Evolutionary conservation across 2,797 vertebrate genomes (phyloP).

Genomic region (Tachyglossus aculeatus): DNA sequence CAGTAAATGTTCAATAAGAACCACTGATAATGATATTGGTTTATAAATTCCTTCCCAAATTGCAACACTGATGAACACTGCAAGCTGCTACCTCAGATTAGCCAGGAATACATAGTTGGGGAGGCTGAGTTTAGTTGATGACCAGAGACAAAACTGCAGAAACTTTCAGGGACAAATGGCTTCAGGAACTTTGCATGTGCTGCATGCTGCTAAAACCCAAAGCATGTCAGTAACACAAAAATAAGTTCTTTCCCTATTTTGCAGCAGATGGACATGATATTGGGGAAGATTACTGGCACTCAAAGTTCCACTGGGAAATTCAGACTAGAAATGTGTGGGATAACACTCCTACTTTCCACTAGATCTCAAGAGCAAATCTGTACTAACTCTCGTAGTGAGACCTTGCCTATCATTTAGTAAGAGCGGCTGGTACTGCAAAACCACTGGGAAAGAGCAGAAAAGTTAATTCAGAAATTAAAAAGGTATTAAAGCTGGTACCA

Average conservation of each 20-base stretch:
- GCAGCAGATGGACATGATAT: fast-evolving
- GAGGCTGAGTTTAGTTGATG: neutral
- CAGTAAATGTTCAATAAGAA: too few species aligned
- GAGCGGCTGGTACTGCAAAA: neutral
- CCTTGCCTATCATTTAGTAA: too few species aligned
- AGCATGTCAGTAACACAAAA: neutral
- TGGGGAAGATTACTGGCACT: neutral
- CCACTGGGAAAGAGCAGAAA: neutral
- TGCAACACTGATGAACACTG: too few species aligned
- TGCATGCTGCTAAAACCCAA: neutral
- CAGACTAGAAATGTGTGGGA: fast-evolving
- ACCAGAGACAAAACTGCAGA: too few species aligned
- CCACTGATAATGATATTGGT: too few species aligned
- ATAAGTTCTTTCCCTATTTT: neutral
- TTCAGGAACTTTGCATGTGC: fast-evolving
- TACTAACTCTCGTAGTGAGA: too few species aligned
- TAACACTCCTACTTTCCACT: too few species aligned
- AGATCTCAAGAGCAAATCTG: too few species aligned
- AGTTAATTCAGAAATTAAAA: conserved; percentile 4
- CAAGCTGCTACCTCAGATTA: too few species aligned
- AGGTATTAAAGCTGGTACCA: conserved; percentile 22
- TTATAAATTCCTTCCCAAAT: too few species aligned
- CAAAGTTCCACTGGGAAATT: neutral
- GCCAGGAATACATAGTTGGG: fast-evolving
- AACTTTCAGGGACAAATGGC: neutral